Conservation (phyloP, 2,888 invertebrate genomes). For the Operophtera brumata region DNA sequence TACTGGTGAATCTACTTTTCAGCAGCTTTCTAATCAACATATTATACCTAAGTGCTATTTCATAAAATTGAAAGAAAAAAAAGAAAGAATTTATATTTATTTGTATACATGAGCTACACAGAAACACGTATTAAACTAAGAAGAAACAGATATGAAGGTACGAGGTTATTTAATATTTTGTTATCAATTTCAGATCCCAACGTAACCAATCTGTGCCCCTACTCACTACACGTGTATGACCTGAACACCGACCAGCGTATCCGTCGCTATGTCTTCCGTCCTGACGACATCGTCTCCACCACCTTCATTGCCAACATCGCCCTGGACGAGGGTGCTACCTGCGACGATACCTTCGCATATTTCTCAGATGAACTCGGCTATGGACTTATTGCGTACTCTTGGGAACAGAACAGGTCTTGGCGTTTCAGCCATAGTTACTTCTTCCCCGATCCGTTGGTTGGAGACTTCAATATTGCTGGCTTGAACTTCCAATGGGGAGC, state of each 20-base stretch:
- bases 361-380: conserved; percentile 91
- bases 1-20: no score
- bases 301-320: conserved; percentile 94
- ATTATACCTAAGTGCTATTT: no score
- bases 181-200: conserved; percentile 61
- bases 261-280: conserved; percentile 84
- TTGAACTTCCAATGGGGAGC: conserved; percentile 92
- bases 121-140: no score
- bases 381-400: conserved; percentile 89
- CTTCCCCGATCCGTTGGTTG: conserved; percentile 89
- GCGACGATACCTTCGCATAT: conserved; percentile 89
- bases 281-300: conserved; percentile 86
- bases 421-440: conserved; percentile 89
- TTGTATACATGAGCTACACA: no score
- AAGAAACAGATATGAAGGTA: no score
- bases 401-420: conserved; percentile 89
- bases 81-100: no score
- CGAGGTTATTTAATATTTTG: no score
- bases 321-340: conserved; percentile 87
- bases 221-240: conserved; percentile 88
- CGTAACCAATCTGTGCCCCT: conserved; percentile 87
- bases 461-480: conserved; percentile 89
- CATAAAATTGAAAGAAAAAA: no score
- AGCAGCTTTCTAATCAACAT: no score
- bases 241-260: conserved; percentile 86